Evolutionary conservation across 2,888 invertebrate species (phyloP).

Genomic region (Lacanobia oleracea): DNA sequence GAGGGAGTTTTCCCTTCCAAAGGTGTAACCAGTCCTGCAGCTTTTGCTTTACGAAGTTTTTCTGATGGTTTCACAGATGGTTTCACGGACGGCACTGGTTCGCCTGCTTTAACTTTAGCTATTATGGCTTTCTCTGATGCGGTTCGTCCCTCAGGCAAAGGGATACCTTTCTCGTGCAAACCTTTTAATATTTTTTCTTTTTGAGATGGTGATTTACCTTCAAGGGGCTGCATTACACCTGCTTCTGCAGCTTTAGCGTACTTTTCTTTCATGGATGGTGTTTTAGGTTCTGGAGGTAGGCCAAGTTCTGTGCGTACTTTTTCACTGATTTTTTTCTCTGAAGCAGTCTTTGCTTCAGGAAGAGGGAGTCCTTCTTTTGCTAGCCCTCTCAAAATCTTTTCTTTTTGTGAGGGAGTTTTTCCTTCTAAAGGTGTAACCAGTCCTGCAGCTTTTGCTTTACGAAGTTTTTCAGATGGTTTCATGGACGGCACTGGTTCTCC

Average conservation of each 20-base stretch:
- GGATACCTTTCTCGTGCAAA: constrained; percentile 24
- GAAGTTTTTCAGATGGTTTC: not conserved
- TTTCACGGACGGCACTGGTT: not conserved
- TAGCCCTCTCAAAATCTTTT: not conserved
- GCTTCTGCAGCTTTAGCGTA: no score
- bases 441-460: not conserved
- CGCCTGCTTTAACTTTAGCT: constrained; percentile 20
- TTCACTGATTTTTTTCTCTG: not conserved
- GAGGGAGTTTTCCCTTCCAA: constrained; percentile 1
- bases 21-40: not conserved
- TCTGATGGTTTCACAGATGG: constrained; percentile 1
- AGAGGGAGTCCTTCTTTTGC: not conserved
- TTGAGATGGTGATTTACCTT: constrained; percentile 8
- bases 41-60: not conserved
- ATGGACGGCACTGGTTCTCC: not conserved
- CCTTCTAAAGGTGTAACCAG: not conserved
- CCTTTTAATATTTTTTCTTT: constrained; percentile 46
- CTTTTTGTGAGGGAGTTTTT: constrained; percentile 1
- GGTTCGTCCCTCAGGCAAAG: constrained; percentile 46
- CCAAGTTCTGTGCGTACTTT: constrained; percentile 2
- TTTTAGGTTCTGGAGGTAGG: not conserved
- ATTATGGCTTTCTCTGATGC: constrained; percentile 35
- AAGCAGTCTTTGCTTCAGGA: not conserved
- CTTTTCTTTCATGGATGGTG: not conserved
- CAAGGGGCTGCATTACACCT: no score